phyloP scores from a whole-genome alignment of 2,888 invertebrate species.

The Xestia xanthographa region DNA sequence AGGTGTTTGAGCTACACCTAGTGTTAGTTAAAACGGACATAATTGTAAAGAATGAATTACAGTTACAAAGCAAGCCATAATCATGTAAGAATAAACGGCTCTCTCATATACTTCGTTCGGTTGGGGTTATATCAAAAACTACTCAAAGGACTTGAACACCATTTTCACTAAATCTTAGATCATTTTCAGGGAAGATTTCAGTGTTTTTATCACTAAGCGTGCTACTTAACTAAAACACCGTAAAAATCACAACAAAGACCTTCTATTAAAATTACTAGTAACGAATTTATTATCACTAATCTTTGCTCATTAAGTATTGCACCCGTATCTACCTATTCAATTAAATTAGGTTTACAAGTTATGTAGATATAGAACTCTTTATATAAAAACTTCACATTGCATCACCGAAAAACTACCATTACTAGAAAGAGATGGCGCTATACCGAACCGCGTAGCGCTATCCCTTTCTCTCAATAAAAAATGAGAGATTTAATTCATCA shows the following conservation, averaged over 20 bases:
- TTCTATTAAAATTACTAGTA: conserved; percentile 62
- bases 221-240: conserved; percentile 37
- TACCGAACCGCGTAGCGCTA: background rate
- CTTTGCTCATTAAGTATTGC: conserved; percentile 64
- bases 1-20: background rate
- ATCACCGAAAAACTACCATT: background rate
- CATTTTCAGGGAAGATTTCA: conserved; percentile 21
- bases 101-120: background rate
- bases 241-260: conserved; percentile 63
- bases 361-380: conserved; percentile 32
- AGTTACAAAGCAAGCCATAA: background rate
- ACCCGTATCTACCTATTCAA: conserved; percentile 64
- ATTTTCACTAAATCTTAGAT: conserved; percentile 16
- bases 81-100: background rate
- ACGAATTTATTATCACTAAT: conserved; percentile 63
- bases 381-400: conserved; percentile 3
- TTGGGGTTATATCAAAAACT: conserved; percentile 32
- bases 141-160: conserved; percentile 20
- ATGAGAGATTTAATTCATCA: background rate
- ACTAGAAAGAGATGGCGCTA: conserved; percentile 9
- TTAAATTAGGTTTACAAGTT: conserved; percentile 44
- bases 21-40: background rate
- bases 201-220: conserved; percentile 14
- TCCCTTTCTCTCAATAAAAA: conserved; percentile 24
- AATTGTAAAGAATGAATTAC: background rate